Conservation (phyloP, 2,113 vertebrate species). For the Donacobius atricapilla region DNA sequence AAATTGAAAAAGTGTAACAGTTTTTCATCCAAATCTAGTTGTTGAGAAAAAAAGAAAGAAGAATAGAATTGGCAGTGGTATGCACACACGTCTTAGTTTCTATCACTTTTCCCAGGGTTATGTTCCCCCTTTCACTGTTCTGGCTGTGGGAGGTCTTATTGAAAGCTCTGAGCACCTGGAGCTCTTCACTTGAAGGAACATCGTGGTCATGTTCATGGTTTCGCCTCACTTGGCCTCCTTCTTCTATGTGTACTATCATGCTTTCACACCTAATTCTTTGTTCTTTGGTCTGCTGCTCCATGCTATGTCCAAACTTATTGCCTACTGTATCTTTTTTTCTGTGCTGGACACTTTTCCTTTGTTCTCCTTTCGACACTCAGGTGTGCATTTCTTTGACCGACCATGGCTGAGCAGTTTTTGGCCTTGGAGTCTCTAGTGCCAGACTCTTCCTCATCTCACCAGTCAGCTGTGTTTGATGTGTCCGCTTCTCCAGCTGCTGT, state of each 20-base stretch:
- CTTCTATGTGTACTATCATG: background rate
- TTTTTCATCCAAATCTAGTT: background rate
- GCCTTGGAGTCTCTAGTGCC: background rate
- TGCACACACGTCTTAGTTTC: background rate
- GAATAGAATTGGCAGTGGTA: background rate
- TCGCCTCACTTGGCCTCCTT: background rate
- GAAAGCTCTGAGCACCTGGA: background rate
- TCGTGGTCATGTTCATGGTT: accelerated
- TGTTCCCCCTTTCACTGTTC: background rate
- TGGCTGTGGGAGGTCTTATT: accelerated
- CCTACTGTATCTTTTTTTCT: accelerated
- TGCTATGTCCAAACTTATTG: background rate
- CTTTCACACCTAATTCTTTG: background rate
- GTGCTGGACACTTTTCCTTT: background rate
- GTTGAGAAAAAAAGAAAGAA: background rate
- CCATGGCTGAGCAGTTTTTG: background rate
- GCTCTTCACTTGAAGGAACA: accelerated
- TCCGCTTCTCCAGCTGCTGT: background rate
- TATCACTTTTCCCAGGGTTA: background rate
- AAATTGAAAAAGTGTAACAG: background rate
- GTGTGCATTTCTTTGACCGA: background rate
- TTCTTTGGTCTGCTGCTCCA: background rate
- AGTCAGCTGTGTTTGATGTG: background rate
- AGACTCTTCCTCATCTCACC: background rate
- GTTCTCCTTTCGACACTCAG: background rate